phyloP scores from a whole-genome alignment of 2,888 invertebrate genomes.

The Epiblema foenella region DNA sequence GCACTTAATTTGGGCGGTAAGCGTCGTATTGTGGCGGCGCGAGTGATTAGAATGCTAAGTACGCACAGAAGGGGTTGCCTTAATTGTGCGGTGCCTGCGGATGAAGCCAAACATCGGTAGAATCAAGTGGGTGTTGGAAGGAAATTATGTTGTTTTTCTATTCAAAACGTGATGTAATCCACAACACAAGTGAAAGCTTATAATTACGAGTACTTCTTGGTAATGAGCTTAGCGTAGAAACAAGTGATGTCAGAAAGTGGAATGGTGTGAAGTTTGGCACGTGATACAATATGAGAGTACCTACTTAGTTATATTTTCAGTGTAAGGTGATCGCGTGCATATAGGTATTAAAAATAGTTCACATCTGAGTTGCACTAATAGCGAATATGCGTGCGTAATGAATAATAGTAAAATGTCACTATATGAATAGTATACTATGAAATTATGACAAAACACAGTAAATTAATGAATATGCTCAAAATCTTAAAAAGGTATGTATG shows the following conservation, averaged over 20 bases:
- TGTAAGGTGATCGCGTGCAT: not conserved
- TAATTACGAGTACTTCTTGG: constrained; percentile 20
- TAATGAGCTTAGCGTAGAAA: constrained; percentile 2
- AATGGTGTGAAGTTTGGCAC: not conserved
- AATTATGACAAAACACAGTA: no score
- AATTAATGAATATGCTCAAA: no score
- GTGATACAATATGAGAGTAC: not conserved
- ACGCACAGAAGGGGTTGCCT: constrained; percentile 72
- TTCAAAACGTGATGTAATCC: constrained; percentile 14
- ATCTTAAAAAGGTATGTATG: no score
- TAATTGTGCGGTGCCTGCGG: constrained; percentile 72
- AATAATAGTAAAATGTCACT: no score
- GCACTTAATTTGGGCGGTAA: constrained; percentile 78
- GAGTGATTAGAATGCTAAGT: constrained; percentile 81
- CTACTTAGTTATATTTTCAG: no score
- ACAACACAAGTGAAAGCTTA: constrained; percentile 15
- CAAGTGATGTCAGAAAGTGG: not conserved
- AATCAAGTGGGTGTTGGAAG: constrained; percentile 25
- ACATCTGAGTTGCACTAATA: not conserved
- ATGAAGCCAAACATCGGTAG: constrained; percentile 61
- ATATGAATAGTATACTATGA: no score
- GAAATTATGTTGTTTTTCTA: constrained; percentile 26
- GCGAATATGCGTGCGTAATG: no score
- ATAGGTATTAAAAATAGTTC: not conserved
- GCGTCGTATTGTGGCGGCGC: constrained; percentile 74